Evolutionary conservation across 2,797 vertebrate genomes (phyloP).

Genomic region (Hirundo rustica): DNA sequence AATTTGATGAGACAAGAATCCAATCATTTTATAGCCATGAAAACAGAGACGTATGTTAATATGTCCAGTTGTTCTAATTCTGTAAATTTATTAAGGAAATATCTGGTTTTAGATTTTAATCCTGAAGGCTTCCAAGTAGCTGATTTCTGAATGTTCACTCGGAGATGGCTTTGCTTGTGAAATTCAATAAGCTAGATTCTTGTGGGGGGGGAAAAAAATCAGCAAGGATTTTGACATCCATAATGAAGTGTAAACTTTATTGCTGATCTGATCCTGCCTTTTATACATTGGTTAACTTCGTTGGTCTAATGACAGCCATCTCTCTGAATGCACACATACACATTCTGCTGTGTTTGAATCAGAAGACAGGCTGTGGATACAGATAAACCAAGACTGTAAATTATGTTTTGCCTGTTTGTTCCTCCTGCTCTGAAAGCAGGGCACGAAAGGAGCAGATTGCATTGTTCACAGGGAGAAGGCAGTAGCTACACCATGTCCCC

Average conservation of each 20-base stretch:
- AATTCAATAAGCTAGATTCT: constrained; percentile 47
- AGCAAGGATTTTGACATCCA: constrained; percentile 39
- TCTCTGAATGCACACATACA: constrained; percentile 46
- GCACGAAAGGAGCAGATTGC: constrained; percentile 30
- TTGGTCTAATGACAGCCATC: constrained; percentile 52
- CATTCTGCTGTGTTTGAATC: constrained; percentile 54
- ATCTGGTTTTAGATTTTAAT: constrained; percentile 61
- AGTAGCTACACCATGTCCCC: neutral
- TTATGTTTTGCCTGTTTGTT: constrained; percentile 63
- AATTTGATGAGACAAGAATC: constrained; percentile 81
- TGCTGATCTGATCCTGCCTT: constrained; percentile 43
- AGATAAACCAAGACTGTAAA: constrained; percentile 65
- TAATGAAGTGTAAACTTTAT: constrained; percentile 56
- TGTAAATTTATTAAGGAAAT: constrained; percentile 69
- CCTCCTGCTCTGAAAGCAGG: constrained; percentile 42
- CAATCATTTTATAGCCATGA: constrained; percentile 70
- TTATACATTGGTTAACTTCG: constrained; percentile 43
- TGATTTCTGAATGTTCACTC: constrained; percentile 9
- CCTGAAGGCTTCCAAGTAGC: constrained; percentile 31
- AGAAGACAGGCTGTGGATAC: constrained; percentile 71
- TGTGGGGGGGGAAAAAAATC: neutral
- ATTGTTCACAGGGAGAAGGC: constrained; percentile 6
- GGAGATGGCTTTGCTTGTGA: constrained; percentile 24
- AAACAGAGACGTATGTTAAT: constrained; percentile 70
- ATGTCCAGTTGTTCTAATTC: constrained; percentile 74